Percentiles rank a stretch among this genome's conserved stretches.
phyloP scores from a whole-genome alignment of 2,888 invertebrate genomes.

The Xestoiulus laeticollis region DNA sequence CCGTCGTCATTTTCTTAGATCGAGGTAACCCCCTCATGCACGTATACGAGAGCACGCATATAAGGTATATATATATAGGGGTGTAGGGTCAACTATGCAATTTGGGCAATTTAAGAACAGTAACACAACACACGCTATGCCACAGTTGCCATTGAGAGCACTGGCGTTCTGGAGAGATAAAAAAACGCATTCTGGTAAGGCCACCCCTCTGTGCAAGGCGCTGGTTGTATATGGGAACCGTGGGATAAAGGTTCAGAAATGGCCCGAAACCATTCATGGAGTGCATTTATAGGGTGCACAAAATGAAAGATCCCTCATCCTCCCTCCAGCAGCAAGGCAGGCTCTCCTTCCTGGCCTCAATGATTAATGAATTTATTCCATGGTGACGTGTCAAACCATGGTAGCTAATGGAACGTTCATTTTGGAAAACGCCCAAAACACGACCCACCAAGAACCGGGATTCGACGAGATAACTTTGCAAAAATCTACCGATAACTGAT shows the following conservation, averaged over 20 bases:
- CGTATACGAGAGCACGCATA: neutral
- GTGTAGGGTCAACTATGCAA: neutral
- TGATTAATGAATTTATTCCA: constrained; percentile 26
- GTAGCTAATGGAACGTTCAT: constrained; percentile 6
- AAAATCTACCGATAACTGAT: neutral
- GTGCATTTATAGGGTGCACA: neutral
- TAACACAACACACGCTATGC: neutral
- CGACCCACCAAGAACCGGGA: neutral
- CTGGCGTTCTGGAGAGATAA: neutral
- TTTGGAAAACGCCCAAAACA: constrained; percentile 26
- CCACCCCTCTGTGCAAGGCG: neutral
- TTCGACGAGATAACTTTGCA: neutral
- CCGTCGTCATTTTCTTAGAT: neutral
- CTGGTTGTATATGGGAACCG: neutral
- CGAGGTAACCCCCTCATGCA: neutral
- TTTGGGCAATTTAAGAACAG: constrained; percentile 23
- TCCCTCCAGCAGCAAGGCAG: neutral
- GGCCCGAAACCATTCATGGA: constrained; percentile 11
- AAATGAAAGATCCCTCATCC: neutral
- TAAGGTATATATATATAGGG: too few species aligned
- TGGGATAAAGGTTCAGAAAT: constrained; percentile 26
- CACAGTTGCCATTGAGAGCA: neutral
- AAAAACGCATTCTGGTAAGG: neutral
- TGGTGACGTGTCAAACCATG: constrained; percentile 26
- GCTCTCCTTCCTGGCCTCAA: constrained; percentile 14